Evolutionary conservation across 2,888 invertebrate species (phyloP).

Genomic region (Leucophenga montana): DNA sequence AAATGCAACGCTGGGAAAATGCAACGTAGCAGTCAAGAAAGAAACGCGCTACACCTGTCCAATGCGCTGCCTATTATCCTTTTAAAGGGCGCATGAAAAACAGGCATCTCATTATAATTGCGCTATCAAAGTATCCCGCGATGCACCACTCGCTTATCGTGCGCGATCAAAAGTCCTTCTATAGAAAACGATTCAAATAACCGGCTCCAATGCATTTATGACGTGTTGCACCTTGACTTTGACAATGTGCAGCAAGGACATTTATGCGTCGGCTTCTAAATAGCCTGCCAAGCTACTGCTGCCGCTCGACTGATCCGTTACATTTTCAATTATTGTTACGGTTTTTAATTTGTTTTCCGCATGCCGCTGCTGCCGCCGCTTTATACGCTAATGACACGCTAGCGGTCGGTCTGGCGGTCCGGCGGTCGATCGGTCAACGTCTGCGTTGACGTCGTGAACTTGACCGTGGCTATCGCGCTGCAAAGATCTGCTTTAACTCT

Average conservation of each 20-base stretch:
- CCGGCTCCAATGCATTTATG: constrained; percentile 41
- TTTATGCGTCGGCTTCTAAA: not conserved
- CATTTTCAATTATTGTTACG: constrained; percentile 61
- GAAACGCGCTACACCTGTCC: constrained; percentile 36
- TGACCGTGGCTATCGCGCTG: constrained; percentile 70
- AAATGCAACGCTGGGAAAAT: constrained; percentile 14
- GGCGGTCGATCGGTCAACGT: not conserved
- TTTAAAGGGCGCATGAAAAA: constrained; percentile 13
- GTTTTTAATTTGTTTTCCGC: constrained; percentile 40
- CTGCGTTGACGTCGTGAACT: constrained; percentile 63
- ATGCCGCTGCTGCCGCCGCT: constrained; percentile 41
- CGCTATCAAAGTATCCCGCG: constrained; percentile 58
- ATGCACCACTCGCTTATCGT: constrained; percentile 54
- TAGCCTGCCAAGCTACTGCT: constrained; percentile 10
- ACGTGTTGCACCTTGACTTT: constrained; percentile 48
- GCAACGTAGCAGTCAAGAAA: constrained; percentile 40
- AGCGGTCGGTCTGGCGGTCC: not conserved
- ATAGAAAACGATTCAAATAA: constrained; percentile 29
- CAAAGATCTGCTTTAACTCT: constrained; percentile 48
- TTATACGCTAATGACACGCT: constrained; percentile 63
- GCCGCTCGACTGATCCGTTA: constrained; percentile 60
- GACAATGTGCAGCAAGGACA: constrained; percentile 16
- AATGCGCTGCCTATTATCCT: constrained; percentile 30
- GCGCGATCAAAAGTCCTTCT: not conserved
- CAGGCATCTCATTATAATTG: constrained; percentile 29